A percentile compares a stretch with the other conserved stretches of the same genome.
phyloP scores from a whole-genome alignment of 1,140 invertebrate species.

The Megalopta genalis region DNA sequence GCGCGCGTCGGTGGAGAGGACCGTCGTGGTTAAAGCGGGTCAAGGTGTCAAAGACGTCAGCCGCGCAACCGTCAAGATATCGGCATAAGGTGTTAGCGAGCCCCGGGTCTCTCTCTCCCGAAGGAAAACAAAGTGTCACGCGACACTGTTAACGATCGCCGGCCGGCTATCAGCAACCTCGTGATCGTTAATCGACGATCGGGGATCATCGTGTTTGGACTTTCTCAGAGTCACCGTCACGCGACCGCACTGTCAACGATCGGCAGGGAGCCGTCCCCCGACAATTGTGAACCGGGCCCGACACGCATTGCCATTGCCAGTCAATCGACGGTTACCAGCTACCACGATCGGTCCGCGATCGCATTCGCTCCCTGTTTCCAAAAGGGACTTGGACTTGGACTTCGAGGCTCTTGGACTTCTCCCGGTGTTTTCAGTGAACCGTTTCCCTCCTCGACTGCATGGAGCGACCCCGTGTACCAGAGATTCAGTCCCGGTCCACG shows the following conservation, averaged over 20 bases:
- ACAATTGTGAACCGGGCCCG: conserved; percentile 20
- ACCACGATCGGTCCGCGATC: neutral
- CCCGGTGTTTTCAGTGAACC: no score
- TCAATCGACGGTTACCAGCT: conserved; percentile 1
- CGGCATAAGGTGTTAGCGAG: conserved; percentile 62
- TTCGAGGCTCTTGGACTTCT: neutral
- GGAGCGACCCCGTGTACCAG: neutral
- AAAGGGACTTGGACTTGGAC: no score
- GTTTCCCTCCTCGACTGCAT: neutral
- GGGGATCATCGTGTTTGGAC: conserved; percentile 44
- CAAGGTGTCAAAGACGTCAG: conserved; percentile 71
- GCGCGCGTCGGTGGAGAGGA: conserved; percentile 3
- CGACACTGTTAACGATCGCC: conserved; percentile 27
- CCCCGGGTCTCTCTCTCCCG: neutral
- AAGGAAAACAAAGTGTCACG: conserved; percentile 31
- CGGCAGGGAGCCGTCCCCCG: conserved; percentile 10
- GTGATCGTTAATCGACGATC: conserved; percentile 43
- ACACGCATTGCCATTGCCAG: conserved; percentile 10
- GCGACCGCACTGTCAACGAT: conserved; percentile 56
- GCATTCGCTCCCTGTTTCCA: no score
- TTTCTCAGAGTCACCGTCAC: conserved; percentile 51
- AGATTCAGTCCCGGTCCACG: neutral
- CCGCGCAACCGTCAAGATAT: conserved; percentile 44
- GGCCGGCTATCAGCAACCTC: conserved; percentile 5
- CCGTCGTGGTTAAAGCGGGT: conserved; percentile 50